A percentile compares a stretch with the other conserved stretches of the same genome.
Evolutionary conservation across 53 echinoderm and acorn worm genomes (phyloP).

Genomic region (Echinometra lucunter): DNA sequence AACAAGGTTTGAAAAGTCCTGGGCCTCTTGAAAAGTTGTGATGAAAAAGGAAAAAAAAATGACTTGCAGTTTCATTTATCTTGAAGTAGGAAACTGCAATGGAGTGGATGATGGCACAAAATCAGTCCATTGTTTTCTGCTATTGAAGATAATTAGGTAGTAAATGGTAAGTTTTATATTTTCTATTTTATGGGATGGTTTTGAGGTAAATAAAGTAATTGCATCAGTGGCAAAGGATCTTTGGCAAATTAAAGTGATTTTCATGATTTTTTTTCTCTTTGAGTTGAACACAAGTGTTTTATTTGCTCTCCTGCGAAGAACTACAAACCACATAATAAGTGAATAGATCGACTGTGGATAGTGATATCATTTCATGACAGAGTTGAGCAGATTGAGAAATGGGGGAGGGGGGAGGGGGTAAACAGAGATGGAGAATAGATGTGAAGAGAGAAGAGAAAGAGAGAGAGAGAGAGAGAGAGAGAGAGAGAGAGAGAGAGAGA

Average conservation of each 20-base stretch:
- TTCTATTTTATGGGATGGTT: not conserved
- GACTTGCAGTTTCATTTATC: not conserved
- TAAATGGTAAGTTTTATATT: not conserved
- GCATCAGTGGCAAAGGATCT: not conserved
- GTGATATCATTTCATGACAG: not conserved
- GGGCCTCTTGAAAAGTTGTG: not conserved
- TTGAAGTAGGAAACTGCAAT: not conserved
- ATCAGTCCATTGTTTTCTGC: not conserved
- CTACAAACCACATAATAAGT: conserved; percentile 28
- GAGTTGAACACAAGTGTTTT: not conserved
- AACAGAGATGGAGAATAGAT: too few species aligned
- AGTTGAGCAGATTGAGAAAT: not conserved
- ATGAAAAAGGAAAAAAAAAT: not conserved
- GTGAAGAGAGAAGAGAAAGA: not conserved
- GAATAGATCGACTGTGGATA: not conserved
- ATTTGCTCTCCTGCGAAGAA: not conserved
- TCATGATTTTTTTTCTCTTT: not conserved
- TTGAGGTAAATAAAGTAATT: not conserved
- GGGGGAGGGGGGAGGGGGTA: not conserved
- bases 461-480: conserved; percentile 16
- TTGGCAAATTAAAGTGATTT: not conserved
- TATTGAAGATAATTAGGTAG: not conserved
- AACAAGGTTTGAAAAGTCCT: not conserved
- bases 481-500: not conserved
- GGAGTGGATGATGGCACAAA: not conserved